Evolutionary conservation across 2,797 vertebrate genomes (phyloP).

Genomic region (Neosilurus hyrtlii): DNA sequence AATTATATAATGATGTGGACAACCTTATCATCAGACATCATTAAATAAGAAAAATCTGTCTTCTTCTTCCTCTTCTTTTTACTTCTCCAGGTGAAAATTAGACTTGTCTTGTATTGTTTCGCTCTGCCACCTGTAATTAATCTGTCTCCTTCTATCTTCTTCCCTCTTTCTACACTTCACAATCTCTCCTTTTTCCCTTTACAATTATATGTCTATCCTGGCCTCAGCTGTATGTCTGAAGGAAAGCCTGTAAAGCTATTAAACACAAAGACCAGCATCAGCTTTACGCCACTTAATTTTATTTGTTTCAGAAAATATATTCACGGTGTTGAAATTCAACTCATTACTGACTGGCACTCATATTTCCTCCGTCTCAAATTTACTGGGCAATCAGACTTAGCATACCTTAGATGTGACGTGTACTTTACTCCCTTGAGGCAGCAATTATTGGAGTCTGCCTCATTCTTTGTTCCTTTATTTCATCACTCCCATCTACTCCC

Average conservation of each 20-base stretch:
- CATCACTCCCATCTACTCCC: background rate
- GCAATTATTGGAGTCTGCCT: conserved; percentile 36
- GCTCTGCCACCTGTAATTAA: background rate
- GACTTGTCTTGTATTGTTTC: background rate
- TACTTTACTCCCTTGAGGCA: conserved; percentile 26
- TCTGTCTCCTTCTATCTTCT: background rate
- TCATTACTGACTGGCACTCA: background rate
- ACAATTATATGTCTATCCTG: background rate
- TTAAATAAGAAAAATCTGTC: background rate
- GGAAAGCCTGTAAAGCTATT: background rate
- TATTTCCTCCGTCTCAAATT: background rate
- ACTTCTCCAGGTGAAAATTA: background rate
- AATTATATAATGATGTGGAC: background rate
- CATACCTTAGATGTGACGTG: conserved; percentile 11
- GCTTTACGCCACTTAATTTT: conserved; percentile 1
- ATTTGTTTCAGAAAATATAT: conserved; percentile 19
- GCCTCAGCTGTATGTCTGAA: conserved; percentile 14
- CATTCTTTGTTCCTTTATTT: conserved; percentile 25
- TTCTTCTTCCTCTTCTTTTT: background rate
- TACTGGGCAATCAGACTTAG: background rate
- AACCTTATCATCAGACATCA: background rate
- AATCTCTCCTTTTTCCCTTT: background rate
- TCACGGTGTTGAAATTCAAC: background rate
- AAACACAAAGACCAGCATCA: background rate
- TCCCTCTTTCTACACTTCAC: background rate